Evolutionary conservation across 2,888 invertebrate species (phyloP), one percentile per base, ranked within the genome.

Genomic region (Oeneis ivallda): DNA sequence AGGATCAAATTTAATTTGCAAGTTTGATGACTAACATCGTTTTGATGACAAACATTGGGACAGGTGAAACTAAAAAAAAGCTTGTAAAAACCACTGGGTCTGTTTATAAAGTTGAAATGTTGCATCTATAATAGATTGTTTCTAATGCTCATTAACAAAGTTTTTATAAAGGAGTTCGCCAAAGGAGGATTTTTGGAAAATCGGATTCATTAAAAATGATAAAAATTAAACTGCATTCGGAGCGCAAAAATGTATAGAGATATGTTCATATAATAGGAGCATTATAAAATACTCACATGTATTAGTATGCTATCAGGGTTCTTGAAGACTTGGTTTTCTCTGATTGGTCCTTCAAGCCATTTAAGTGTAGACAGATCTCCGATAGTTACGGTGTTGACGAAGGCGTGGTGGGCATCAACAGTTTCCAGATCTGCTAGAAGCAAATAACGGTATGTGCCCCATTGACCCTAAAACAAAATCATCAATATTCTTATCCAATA

Each of bases 371-470:
- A 95, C 62, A 99, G 89, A 81, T 99, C 98, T 58, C 98, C 98
- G 62, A 95, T 93, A 0, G 95, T 94, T 13, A 94, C 77, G 0
- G 95, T 94, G 84, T 97, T 96, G 2, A 95, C 94, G 81, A 94
- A 97, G 0, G 95, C 96, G 80, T 98, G 96, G 69, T 94, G 93
- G 9, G 84, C 89, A 2, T 85, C 79, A 0, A 92, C 85, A 0
- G 83, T 83, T 8, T 85, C 79, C 17, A 91, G 70, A 54, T 93
- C 89, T 8, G 93, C 92, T 1, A 98, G 80, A 0, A 94, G 92
- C 10, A 97, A 82, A 85, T 98, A 97, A n/a, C 97, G 93, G 81
- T 96, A 97, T 0, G 96, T 95, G n/a, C 98, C 96, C 96, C 92
- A 96, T 76, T 91, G 83, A 10, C 93, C 93, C 82, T 92, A 75